Percentiles rank a stretch among this genome's conserved stretches.
phyloP scores from a whole-genome alignment of 1,140 invertebrate genomes.

The Lasioglossum baleicum region DNA sequence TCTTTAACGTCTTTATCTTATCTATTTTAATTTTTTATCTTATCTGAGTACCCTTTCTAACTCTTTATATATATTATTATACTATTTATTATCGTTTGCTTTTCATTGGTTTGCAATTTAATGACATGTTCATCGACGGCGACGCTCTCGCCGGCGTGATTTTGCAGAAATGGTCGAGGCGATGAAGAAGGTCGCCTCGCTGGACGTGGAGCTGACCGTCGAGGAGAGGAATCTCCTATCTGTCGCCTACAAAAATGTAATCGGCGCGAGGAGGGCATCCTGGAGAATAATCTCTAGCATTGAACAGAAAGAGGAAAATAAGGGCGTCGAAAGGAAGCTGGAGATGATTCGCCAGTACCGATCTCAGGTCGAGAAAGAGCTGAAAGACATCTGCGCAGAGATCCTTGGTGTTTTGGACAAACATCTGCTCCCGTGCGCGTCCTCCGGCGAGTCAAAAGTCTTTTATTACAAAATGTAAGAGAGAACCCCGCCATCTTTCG shows the following conservation, averaged over 20 bases:
- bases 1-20: too few relatives aligned
- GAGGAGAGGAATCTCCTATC: conserved; percentile 98
- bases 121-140: conserved; percentile 16
- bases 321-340: conserved; percentile 92
- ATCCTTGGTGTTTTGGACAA: conserved; percentile 96
- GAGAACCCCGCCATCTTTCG: too few relatives aligned
- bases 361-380: conserved; percentile 97
- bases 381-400: conserved; percentile 97
- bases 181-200: conserved; percentile 86
- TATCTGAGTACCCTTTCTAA: too few relatives aligned
- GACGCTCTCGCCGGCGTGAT: conserved; percentile 23
- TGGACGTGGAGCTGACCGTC: conserved; percentile 93
- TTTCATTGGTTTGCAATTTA: conserved; percentile 5
- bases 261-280: conserved; percentile 96
- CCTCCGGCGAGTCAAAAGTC: conserved; percentile 96
- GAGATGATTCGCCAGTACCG: conserved; percentile 96
- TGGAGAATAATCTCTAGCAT: conserved; percentile 98
- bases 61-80: too few relatives aligned
- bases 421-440: conserved; percentile 94
- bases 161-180: conserved; percentile 86
- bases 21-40: too few relatives aligned
- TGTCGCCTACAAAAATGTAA: conserved; percentile 99
- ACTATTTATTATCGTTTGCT: too few relatives aligned
- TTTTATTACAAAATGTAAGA: conserved; percentile 99
- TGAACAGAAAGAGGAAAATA: conserved; percentile 93